phyloP scores from a whole-genome alignment of 2,888 invertebrate genomes.

The Dynastes maya region DNA sequence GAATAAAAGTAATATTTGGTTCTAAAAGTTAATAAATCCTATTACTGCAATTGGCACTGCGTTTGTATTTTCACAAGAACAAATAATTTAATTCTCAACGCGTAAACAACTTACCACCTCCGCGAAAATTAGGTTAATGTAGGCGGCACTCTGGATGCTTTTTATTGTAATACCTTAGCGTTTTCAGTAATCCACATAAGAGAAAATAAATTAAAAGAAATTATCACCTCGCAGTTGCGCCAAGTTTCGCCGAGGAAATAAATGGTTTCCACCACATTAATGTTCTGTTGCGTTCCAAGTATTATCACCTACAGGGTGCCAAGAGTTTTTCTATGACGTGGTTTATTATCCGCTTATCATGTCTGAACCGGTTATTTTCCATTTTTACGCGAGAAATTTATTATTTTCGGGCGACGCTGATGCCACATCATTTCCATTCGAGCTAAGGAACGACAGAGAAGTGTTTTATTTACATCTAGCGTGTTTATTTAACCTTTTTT shows the following conservation, averaged over 20 bases:
- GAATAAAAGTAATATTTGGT: no score
- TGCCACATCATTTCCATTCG: slow-evolving; percentile 24
- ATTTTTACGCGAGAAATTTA: slow-evolving; percentile 43
- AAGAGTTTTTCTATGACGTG: slow-evolving; percentile 43
- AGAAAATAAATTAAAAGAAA: slow-evolving; percentile 47
- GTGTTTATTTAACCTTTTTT: background rate
- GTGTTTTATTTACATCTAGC: background rate
- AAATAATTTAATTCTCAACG: background rate
- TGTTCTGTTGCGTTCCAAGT: slow-evolving; percentile 46
- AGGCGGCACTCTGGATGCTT: background rate
- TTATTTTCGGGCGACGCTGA: slow-evolving; percentile 32
- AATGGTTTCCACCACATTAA: slow-evolving; percentile 48
- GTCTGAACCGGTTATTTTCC: slow-evolving; percentile 41
- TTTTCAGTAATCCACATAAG: background rate
- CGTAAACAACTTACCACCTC: background rate
- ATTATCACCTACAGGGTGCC: slow-evolving; percentile 45
- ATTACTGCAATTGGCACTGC: no score
- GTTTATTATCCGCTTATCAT: slow-evolving; percentile 47
- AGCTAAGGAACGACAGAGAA: slow-evolving; percentile 18
- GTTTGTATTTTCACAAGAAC: no score
- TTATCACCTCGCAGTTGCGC: slow-evolving; percentile 41
- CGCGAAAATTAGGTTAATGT: background rate
- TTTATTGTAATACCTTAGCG: slow-evolving; percentile 15
- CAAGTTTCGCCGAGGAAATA: slow-evolving; percentile 42
- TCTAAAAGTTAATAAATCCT: no score